Base-by-base conservation (phyloP, 2,888 invertebrate species). In the Rotaria macrura region DNA sequence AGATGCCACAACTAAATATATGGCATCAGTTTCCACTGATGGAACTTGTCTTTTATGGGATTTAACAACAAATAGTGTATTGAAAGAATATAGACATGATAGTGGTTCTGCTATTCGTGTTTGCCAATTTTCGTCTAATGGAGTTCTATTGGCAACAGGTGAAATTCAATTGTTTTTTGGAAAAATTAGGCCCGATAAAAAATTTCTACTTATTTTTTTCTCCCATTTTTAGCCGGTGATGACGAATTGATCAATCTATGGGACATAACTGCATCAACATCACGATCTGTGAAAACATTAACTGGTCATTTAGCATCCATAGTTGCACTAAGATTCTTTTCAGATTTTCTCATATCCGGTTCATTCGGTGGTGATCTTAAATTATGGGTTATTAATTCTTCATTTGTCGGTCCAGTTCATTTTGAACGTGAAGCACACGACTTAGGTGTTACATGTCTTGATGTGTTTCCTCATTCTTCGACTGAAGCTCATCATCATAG, bases 371-470 rank as follows among this genome's bases (percentile, higher is more conserved):
- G 79, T n/a, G 79, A 79, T 25, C 23, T 79, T 10, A 79, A 79
- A 79, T 2, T 79, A 12, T 79, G 79, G 79, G n/a, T 43, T 23
- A n/a, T 43, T 14, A 10, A 43, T 79, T 43, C 79, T 3, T 79
- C 79, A 12, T 79, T 43, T n/a, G 43, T 25, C 25, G 79, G 43
- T 43, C 25, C 40, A n/a, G 43, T 79, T 79, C 79, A 79, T 79
- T 79, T 79, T 43, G 79, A 79, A 79, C 79, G 79, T n/a, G 79
- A 79, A 79, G 79, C 79, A n/a, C 79, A 79, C n/a, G 79, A 79
- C 43, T 43, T 79, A 79, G 79, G 79, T 43, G 79, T 79, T 14
- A 79, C 40, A 14, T 79, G 79, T 79, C 3, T 79, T 12, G 79
- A 79, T n/a, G 10, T 43, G 10, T 6, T 12, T 43, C 2, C 12